Conservation (phyloP, 2,113 vertebrate genomes). For the Prinia subflava region DNA sequence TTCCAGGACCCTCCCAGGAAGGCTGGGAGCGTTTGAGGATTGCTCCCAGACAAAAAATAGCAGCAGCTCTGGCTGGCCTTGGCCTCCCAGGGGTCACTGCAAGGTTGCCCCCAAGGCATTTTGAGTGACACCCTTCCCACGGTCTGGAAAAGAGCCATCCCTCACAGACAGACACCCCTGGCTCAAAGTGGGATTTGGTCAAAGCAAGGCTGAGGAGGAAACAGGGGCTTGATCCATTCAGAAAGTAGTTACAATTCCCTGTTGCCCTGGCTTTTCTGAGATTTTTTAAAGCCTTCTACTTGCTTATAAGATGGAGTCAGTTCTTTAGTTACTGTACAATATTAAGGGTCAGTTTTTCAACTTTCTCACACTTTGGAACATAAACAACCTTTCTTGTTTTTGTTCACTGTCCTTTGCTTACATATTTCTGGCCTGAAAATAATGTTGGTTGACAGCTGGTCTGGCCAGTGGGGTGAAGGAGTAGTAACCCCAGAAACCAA, state of each 20-base stretch:
- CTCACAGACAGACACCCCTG: neutral
- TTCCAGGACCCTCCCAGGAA: neutral
- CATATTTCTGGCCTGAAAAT: too few relatives aligned
- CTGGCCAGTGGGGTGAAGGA: too few relatives aligned
- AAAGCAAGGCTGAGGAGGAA: neutral
- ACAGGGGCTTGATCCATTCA: neutral
- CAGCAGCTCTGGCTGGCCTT: neutral
- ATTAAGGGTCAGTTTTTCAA: too few relatives aligned
- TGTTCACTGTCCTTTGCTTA: too few relatives aligned
- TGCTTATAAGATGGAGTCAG: too few relatives aligned
- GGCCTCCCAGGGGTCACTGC: neutral
- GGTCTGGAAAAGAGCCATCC: neutral
- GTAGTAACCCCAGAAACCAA: too few relatives aligned
- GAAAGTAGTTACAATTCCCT: neutral
- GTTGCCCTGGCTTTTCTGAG: too few relatives aligned
- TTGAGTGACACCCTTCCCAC: neutral
- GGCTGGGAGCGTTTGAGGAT: fast-evolving
- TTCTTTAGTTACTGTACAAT: too few relatives aligned
- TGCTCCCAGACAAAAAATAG: neutral
- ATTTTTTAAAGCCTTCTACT: too few relatives aligned
- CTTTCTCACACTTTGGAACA: too few relatives aligned
- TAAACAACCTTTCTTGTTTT: too few relatives aligned
- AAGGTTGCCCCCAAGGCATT: neutral
- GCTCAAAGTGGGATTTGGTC: neutral
- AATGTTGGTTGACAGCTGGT: too few relatives aligned